These are phyloP conservation scores for Galagoides demidoff DNA, from an alignment of 2,797 vertebrate species.

Conservation along the genomic window DNA sequence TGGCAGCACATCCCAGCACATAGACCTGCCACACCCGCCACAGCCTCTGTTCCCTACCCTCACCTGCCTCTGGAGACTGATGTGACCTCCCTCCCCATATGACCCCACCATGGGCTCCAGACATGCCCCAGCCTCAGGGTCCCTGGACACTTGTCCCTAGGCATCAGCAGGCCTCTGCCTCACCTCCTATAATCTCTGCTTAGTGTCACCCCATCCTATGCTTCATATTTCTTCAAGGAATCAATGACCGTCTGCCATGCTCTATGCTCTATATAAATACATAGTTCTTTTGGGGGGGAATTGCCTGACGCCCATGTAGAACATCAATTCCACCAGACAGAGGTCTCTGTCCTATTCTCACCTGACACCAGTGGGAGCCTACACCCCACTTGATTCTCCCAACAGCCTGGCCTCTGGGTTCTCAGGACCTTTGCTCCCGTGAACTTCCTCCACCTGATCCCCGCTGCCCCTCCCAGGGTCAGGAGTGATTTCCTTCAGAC, in stretches of 20 bases:
- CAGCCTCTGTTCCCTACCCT: background rate
- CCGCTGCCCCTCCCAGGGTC: background rate
- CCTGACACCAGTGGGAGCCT: background rate
- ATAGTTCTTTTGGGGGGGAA: fast-evolving
- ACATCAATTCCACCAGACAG: fast-evolving
- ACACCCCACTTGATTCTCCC: background rate
- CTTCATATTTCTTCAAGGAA: background rate
- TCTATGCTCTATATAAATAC: fast-evolving
- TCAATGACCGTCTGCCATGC: background rate
- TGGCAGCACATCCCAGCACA: too few relatives aligned
- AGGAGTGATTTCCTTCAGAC: background rate
- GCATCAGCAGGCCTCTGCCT: background rate
- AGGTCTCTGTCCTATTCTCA: background rate
- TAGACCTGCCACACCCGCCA: fast-evolving
- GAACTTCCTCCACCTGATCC: background rate
- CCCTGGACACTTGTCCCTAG: background rate
- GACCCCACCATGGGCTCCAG: background rate
- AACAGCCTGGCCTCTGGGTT: background rate
- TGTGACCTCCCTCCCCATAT: background rate
- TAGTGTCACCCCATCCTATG: background rate
- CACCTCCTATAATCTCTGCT: background rate
- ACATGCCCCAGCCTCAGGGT: background rate
- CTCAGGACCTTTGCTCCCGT: background rate
- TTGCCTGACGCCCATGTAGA: background rate
- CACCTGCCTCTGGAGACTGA: background rate